Conservation (phyloP, 2,797 vertebrate genomes). For the Pelodytes ibericus region DNA sequence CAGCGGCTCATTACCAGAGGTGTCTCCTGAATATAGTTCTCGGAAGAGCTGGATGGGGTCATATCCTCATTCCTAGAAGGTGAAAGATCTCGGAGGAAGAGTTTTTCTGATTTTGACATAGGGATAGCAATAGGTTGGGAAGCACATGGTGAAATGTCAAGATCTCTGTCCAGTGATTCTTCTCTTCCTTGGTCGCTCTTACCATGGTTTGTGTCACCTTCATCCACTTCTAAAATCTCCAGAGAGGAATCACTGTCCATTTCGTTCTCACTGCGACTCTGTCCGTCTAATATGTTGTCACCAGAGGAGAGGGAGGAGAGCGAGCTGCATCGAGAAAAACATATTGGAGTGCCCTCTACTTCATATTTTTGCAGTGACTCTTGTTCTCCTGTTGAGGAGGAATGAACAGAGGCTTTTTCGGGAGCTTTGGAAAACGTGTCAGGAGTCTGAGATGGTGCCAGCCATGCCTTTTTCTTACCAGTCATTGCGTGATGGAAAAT, state of each 20-base stretch:
- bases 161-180: conserved; percentile 50
- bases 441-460: conserved; percentile 56
- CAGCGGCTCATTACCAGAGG: conserved; percentile 96
- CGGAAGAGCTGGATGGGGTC: conserved; percentile 94
- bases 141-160: conserved; percentile 54
- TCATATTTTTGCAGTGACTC: conserved; percentile 89
- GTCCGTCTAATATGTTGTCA: conserved; percentile 83
- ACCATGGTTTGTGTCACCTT: conserved; percentile 59
- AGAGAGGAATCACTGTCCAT: conserved; percentile 93
- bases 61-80: conserved; percentile 82
- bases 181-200: conserved; percentile 70
- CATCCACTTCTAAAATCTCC: conserved; percentile 92
- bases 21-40: conserved; percentile 97
- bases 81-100: conserved; percentile 76
- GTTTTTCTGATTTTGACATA: conserved; percentile 76
- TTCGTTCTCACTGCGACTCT: conserved; percentile 88
- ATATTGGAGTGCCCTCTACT: conserved; percentile 88
- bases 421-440: conserved; percentile 80
- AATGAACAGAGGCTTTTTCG: conserved; percentile 76
- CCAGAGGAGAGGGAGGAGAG: conserved; percentile 93
- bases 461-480: conserved; percentile 77
- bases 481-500: conserved; percentile 75
- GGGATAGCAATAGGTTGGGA: conserved; percentile 84
- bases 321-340: conserved; percentile 94
- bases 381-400: conserved; percentile 71